phyloP scores from a whole-genome alignment of 37 sponge, comb jelly and placozoan species.

The Spongilla lacustris region DNA sequence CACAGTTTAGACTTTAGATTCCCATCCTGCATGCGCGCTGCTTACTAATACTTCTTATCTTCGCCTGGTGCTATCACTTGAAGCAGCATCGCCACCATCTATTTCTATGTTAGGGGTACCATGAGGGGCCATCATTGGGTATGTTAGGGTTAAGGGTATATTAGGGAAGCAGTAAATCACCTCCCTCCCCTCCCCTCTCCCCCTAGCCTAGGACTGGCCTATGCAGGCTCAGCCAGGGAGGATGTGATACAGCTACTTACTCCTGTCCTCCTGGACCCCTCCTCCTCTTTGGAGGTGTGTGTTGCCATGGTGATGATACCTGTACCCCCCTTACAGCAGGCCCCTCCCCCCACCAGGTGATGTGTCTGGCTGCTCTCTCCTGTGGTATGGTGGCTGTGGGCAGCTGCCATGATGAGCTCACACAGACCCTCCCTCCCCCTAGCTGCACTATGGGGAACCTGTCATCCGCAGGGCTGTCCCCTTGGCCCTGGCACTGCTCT shows the following conservation, averaged over 20 bases:
- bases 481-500: slow-evolving; percentile 90
- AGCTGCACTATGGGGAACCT: slow-evolving; percentile 96
- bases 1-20: no score
- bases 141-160: not conserved
- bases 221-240: slow-evolving; percentile 88
- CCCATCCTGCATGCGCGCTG: no score
- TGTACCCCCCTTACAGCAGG: not conserved
- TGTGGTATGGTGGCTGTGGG: slow-evolving; percentile 87
- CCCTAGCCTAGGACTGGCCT: slow-evolving; percentile 90
- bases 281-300: slow-evolving; percentile 78
- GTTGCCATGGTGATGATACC: no score
- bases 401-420: slow-evolving; percentile 85
- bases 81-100: no score
- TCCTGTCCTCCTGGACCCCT: slow-evolving; percentile 68
- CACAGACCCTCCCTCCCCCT: slow-evolving; percentile 46
- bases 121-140: slow-evolving; percentile 93
- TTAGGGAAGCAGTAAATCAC: no score
- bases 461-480: slow-evolving; percentile 92
- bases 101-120: no score
- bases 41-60: no score
- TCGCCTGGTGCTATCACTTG: no score
- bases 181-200: not conserved
- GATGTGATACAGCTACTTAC: slow-evolving; percentile 83
- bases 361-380: slow-evolving; percentile 88
- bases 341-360: slow-evolving; percentile 51